These are phyloP conservation scores for Nemapogon koenigi DNA, from an alignment of 2,888 invertebrate genomes.

Conservation along the genomic window DNA sequence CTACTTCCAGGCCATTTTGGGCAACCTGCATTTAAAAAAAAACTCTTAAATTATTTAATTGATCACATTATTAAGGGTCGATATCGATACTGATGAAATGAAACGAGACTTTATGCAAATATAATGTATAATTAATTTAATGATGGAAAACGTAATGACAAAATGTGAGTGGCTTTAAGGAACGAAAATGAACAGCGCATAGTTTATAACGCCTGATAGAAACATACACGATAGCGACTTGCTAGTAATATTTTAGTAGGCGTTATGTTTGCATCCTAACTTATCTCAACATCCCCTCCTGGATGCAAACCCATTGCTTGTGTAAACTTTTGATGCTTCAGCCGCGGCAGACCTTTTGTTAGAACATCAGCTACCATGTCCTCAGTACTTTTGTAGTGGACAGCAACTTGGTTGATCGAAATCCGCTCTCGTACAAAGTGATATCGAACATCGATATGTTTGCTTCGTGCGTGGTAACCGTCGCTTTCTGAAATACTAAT, in stretches of 20 bases:
- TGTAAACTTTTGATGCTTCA: conserved; percentile 17
- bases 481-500: conserved; percentile 19
- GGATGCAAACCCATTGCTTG: too few relatives aligned
- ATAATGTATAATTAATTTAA: too few relatives aligned
- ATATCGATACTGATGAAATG: too few relatives aligned
- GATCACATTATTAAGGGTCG: background rate
- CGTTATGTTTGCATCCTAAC: too few relatives aligned
- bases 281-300: too few relatives aligned
- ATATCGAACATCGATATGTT: conserved; percentile 19
- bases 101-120: too few relatives aligned
- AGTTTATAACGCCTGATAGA: too few relatives aligned
- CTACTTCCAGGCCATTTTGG: conserved; percentile 88
- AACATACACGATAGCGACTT: too few relatives aligned
- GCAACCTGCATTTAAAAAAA: conserved; percentile 70
- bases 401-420: conserved; percentile 14
- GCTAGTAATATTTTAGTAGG: too few relatives aligned
- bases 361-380: conserved; percentile 18
- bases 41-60: background rate
- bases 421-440: conserved; percentile 19
- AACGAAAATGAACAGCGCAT: too few relatives aligned
- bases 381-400: conserved; percentile 16
- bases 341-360: conserved; percentile 16
- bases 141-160: too few relatives aligned
- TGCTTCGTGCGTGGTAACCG: conserved; percentile 17
- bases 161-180: too few relatives aligned